A percentile compares a stretch with the other conserved stretches of the same genome.
phyloP scores from a whole-genome alignment of 2,888 invertebrate genomes.

The Lordiphosa andalusiaca region DNA sequence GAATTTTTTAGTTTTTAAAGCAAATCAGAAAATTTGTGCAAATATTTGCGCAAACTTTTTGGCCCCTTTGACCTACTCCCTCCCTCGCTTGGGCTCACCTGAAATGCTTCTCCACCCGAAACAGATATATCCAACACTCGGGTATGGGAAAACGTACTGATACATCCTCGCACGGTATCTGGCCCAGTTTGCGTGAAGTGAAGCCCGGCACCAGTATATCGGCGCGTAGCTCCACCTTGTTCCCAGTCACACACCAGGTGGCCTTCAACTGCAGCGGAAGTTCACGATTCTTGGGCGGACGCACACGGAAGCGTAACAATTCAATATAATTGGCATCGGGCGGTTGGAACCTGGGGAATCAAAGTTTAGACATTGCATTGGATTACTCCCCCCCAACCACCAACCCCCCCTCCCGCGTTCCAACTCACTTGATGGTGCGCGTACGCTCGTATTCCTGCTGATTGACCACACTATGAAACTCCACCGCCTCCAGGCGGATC shows the following conservation, averaged over 20 bases:
- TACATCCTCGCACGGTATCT: constrained; percentile 98
- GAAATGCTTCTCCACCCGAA: constrained; percentile 98
- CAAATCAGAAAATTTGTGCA: too few species aligned
- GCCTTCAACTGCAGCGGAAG: constrained; percentile 97
- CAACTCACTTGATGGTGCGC: constrained; percentile 89
- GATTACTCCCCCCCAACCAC: too few species aligned
- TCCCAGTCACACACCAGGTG: constrained; percentile 92
- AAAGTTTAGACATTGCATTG: not conserved
- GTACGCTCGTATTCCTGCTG: constrained; percentile 92
- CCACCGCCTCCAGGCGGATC: constrained; percentile 96
- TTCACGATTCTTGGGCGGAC: constrained; percentile 97
- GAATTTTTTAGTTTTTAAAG: too few species aligned
- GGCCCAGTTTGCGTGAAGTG: constrained; percentile 95
- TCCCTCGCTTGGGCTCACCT: constrained; percentile 66
- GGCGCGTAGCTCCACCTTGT: constrained; percentile 95
- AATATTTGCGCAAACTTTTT: too few species aligned
- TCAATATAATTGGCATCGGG: constrained; percentile 99
- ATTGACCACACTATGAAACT: constrained; percentile 96
- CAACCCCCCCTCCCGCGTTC: too few species aligned
- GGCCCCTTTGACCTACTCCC: too few species aligned
- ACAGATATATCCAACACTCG: constrained; percentile 99
- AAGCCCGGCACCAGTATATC: constrained; percentile 98
- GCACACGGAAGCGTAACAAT: constrained; percentile 95
- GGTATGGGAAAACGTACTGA: constrained; percentile 98
- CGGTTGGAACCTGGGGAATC: constrained; percentile 90